These are phyloP conservation scores for Dynastes maya DNA, from an alignment of 2,888 invertebrate species.

Conservation along the genomic window DNA sequence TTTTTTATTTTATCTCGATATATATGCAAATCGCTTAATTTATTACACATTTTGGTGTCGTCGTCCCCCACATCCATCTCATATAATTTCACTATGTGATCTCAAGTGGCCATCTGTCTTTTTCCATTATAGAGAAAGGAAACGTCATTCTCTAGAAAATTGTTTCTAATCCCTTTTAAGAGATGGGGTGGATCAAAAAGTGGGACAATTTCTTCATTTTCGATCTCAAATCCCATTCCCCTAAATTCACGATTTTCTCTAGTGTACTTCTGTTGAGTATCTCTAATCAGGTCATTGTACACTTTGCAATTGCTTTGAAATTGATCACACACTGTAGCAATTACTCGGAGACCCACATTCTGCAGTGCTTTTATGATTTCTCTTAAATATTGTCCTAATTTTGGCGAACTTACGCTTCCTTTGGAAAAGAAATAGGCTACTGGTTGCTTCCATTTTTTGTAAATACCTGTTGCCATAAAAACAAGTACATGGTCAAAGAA, in stretches of 20 bases:
- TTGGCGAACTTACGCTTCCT: background rate
- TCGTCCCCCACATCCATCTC: slow-evolving; percentile 37
- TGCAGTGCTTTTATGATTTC: slow-evolving; percentile 21
- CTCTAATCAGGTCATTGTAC: slow-evolving; percentile 49
- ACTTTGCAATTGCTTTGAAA: slow-evolving; percentile 53
- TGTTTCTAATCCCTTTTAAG: slow-evolving; percentile 43
- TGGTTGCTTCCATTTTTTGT: slow-evolving; percentile 1
- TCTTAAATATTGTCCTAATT: slow-evolving; percentile 19
- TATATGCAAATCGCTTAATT: slow-evolving; percentile 24
- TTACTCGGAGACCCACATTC: slow-evolving; percentile 51
- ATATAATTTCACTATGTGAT: slow-evolving; percentile 30
- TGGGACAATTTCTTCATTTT: slow-evolving; percentile 42
- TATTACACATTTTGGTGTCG: background rate
- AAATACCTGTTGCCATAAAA: slow-evolving; percentile 17
- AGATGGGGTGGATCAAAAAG: slow-evolving; percentile 50
- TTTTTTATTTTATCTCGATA: slow-evolving; percentile 32
- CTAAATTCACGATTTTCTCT: slow-evolving; percentile 17
- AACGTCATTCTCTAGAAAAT: slow-evolving; percentile 32
- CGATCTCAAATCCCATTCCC: slow-evolving; percentile 28
- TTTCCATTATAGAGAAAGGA: slow-evolving; percentile 21
- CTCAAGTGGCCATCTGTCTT: slow-evolving; percentile 13
- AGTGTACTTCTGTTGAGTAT: slow-evolving; percentile 28
- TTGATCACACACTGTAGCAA: slow-evolving; percentile 56
- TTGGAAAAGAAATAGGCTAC: slow-evolving; percentile 6
- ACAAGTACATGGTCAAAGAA: slow-evolving; percentile 20